Evolutionary conservation across 2,888 invertebrate genomes (phyloP), one percentile per base, ranked within the genome.

Genomic region (Drosophila yooni): DNA sequence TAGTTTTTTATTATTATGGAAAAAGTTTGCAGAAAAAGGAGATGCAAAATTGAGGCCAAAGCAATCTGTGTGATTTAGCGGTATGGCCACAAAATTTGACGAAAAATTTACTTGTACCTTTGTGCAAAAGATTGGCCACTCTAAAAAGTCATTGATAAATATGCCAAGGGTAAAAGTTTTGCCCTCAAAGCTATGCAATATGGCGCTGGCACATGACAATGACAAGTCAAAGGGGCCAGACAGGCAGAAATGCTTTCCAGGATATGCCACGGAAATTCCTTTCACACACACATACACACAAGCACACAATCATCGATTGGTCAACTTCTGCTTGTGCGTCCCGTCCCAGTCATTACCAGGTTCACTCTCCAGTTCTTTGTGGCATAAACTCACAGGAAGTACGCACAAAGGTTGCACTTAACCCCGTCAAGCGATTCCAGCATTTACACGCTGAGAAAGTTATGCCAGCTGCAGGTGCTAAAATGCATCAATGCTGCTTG

Each of bases 121-220:
- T 46, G 15, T 54, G 34, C 33, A 48, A 52, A 43, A 67, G 46
- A 53, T 67, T 71, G 65, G 48, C 68, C 53, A 8, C 36, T 58
- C 38, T 33, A 15, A 54, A 77, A 66, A 73, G 68, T 70, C 77
- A 82, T 80, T 87, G 88, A 82, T 87, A 86, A 86, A 86, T 84
- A 71, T 80, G 74, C 72, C 65, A 66, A 50, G 68, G 74, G 70
- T 57, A 63, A 67, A 51, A 46, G 53, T 50, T 6, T 56, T 60
- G 50, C 67, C 27, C 48, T 61, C 72, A 61, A 51, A 59, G 34
- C 48, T 15, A 54, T 29, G 70, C 50, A 61, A 72, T 59, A 54
- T 68, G 70, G 64, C 51, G 52, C 52, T 82, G 68, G 67, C 54
- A 54, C 73, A 76, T 88, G 82, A 82, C 82, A 85, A 89, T 79